Conservation (phyloP, 2,888 invertebrate genomes). For the Epinotia demarniana region DNA sequence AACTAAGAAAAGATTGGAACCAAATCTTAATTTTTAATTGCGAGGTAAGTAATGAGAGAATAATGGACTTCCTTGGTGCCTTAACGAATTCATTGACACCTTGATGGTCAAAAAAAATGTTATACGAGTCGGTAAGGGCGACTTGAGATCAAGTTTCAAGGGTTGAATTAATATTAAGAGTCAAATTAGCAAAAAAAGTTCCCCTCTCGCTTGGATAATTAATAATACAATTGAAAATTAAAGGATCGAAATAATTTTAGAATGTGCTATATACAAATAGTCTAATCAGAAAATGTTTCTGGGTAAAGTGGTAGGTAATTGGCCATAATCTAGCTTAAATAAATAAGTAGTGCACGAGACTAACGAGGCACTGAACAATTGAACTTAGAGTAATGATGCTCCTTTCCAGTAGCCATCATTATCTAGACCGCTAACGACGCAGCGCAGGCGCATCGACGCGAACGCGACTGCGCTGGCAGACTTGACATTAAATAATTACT, state of each 20-base stretch:
- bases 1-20: conserved; percentile 58
- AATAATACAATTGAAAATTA: not conserved
- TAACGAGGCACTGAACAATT: conserved; percentile 17
- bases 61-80: conserved; percentile 56
- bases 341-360: not conserved
- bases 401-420: conserved; percentile 22
- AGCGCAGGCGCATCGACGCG: conserved; percentile 18
- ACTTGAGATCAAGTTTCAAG: conserved; percentile 44
- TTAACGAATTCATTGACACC: conserved; percentile 73
- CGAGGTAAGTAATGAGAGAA: conserved; percentile 63
- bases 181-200: conserved; percentile 40
- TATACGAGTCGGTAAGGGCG: conserved; percentile 54
- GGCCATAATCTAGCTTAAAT: not conserved
- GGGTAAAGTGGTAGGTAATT: not conserved
- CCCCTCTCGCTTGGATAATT: not conserved
- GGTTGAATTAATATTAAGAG: conserved; percentile 30
- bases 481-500: conserved; percentile 33
- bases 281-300: conserved; percentile 17
- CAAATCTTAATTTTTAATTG: conserved; percentile 78
- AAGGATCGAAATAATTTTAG: not conserved
- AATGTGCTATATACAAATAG: not conserved
- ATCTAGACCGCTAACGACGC: conserved; percentile 23
- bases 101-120: conserved; percentile 66
- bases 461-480: conserved; percentile 17
- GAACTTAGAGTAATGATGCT: conserved; percentile 2